Evolutionary conservation across 2,797 vertebrate species (phyloP).

Genomic region (Phrynocephalus forsythii): DNA sequence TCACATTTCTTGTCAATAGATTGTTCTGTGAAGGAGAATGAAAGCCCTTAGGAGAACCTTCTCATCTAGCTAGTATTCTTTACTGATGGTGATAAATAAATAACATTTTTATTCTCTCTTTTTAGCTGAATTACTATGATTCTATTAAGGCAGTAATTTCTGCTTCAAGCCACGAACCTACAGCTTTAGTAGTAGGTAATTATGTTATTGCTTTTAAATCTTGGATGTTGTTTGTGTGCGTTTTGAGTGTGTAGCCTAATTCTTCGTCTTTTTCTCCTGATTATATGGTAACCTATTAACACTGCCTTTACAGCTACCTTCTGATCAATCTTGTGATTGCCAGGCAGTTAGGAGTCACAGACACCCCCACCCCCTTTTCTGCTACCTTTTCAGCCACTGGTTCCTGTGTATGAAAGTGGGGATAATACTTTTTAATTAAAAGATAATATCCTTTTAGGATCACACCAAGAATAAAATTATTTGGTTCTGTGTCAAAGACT

Average conservation of each 20-base stretch:
- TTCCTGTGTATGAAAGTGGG: neutral
- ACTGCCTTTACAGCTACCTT: neutral
- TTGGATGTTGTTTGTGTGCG: neutral
- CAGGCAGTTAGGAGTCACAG: neutral
- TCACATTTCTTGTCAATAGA: conserved; percentile 24
- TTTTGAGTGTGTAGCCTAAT: neutral
- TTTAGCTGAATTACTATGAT: conserved; percentile 82
- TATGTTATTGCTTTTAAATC: conserved; percentile 24
- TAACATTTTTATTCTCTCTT: conserved; percentile 23
- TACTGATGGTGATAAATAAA: conserved; percentile 27
- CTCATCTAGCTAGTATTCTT: conserved; percentile 16
- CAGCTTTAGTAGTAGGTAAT: conserved; percentile 80
- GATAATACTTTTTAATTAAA: neutral
- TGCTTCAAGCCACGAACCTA: conserved; percentile 78
- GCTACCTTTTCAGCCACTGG: neutral
- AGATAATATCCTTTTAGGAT: neutral
- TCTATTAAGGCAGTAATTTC: conserved; percentile 79
- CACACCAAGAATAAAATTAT: neutral
- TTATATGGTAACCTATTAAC: neutral
- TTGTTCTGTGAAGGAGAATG: neutral
- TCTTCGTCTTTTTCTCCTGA: neutral
- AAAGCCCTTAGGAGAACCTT: neutral
- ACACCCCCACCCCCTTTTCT: neutral
- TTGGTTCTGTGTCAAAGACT: neutral
- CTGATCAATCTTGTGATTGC: neutral